Conservation (phyloP, 2,797 vertebrate species). For the Sebastes iracundus region DNA sequence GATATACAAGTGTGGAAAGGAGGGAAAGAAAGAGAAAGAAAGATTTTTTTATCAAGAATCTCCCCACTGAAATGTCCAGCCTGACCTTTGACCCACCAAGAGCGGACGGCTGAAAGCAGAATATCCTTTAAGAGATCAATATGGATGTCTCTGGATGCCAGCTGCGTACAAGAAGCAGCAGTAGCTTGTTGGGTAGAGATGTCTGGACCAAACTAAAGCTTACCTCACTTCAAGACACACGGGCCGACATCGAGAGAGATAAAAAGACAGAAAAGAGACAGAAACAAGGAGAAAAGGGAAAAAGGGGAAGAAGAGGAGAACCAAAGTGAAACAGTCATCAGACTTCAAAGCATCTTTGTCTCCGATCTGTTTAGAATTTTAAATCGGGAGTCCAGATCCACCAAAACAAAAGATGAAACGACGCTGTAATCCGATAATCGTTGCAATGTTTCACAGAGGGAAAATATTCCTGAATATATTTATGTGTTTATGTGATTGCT, state of each 20-base stretch:
- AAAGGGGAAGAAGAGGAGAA: slow-evolving; percentile 21
- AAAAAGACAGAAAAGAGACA: slow-evolving; percentile 30
- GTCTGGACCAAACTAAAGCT: slow-evolving; percentile 31
- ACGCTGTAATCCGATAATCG: slow-evolving; percentile 74
- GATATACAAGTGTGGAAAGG: background rate
- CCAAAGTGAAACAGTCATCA: slow-evolving; percentile 62
- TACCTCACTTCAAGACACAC: slow-evolving; percentile 30
- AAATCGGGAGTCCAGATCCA: slow-evolving; percentile 70
- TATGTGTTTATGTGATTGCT: slow-evolving; percentile 65
- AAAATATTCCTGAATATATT: slow-evolving; percentile 71
- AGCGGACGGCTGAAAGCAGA: background rate
- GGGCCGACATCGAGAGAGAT: background rate
- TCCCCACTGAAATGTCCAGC: background rate
- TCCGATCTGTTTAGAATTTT: slow-evolving; percentile 78
- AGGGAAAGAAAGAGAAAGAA: background rate
- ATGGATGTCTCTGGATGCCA: slow-evolving; percentile 16
- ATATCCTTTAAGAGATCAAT: slow-evolving; percentile 2
- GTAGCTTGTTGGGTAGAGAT: slow-evolving; percentile 37
- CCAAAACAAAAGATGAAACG: slow-evolving; percentile 80
- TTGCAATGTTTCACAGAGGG: slow-evolving; percentile 70
- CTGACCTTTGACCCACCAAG: slow-evolving; percentile 31
- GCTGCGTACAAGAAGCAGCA: slow-evolving; percentile 28
- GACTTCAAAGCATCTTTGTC: slow-evolving; percentile 75
- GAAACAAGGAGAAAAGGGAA: slow-evolving; percentile 9
- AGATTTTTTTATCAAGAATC: background rate